Base-by-base conservation (phyloP, 2,888 invertebrate species). In the Tholera decimalis region DNA sequence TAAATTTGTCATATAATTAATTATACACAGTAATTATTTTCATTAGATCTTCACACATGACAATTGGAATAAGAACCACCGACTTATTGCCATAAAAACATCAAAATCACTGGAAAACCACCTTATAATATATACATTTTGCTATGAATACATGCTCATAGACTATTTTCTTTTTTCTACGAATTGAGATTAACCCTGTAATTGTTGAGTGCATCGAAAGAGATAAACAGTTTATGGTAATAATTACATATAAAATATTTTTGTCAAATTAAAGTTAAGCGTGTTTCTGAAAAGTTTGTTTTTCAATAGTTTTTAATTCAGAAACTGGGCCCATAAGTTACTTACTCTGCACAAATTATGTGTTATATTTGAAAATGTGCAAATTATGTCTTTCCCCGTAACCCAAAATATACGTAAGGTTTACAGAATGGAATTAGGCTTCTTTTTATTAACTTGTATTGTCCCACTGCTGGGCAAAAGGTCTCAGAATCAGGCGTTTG, bases 1-100 rank as follows among this genome's bases (percentile, higher is more conserved):
- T 20, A 22, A 20, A 26, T 43, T 2, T 67, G 9, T 55, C 20
- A 15, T 24, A 22, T 3, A 30, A 18, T 39, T 51, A 22, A 22
- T 9, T 44, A 1, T 7, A 35, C 33, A 13, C 33, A 20, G 18
- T 62, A 33, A 26, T 71, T 5, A 53, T 24, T 43, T 30, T 4
- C 8, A 26, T 11, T 28, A 9, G n/a, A n/a, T 59, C 11, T 43
- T 53, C 28, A 11, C 11, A 59, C 57, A 69, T 69, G 78, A 62
- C 73, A 73, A 50, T 65, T 63, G 44, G 7, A 54, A 54, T 59
- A n/a, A 54, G 15, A 50, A 77, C 78, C 79, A 79, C 81, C 81
- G 70, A 79, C 8, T 44, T 8, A 69, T 57, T 79, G 79, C 73
- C 81, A 77, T 76, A 66, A 0, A 26, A 35, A 30, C 13, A 46